These are phyloP conservation scores for Pangasius mekongensis DNA, from an alignment of 2,797 vertebrate species.

Conservation along the genomic window DNA sequence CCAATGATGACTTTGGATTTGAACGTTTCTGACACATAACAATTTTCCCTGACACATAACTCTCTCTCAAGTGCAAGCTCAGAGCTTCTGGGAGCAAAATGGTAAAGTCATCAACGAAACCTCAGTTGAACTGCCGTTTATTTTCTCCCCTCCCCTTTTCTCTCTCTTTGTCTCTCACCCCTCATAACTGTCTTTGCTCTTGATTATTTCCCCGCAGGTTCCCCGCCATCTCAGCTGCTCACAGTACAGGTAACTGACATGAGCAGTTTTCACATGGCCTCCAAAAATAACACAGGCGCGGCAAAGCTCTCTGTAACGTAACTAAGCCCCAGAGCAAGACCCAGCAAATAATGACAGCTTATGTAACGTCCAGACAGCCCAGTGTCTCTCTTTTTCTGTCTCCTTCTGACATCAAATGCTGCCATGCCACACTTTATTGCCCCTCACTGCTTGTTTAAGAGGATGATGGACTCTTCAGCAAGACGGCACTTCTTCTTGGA, in stretches of 20 bases:
- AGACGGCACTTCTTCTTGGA: slow-evolving; percentile 5
- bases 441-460: slow-evolving; percentile 13
- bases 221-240: slow-evolving; percentile 23
- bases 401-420: slow-evolving; percentile 59
- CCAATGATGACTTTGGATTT: slow-evolving; percentile 12
- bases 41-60: slow-evolving; percentile 24
- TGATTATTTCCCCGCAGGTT: slow-evolving; percentile 39
- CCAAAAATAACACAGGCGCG: slow-evolving; percentile 65
- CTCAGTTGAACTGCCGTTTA: slow-evolving; percentile 9
- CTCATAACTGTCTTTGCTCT: slow-evolving; percentile 45
- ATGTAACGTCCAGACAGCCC: slow-evolving; percentile 69
- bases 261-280: slow-evolving; percentile 42
- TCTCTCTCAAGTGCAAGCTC: slow-evolving; percentile 55
- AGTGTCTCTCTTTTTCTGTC: slow-evolving; percentile 25
- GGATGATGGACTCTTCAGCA: slow-evolving; percentile 5
- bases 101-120: slow-evolving; percentile 65
- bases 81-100: slow-evolving; percentile 50
- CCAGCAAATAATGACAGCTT: slow-evolving; percentile 64
- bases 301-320: slow-evolving; percentile 67
- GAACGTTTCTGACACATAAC: slow-evolving; percentile 25
- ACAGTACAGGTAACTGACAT: slow-evolving; percentile 59
- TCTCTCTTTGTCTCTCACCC: neutral
- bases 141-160: slow-evolving; percentile 16
- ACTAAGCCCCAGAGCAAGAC: slow-evolving; percentile 59
- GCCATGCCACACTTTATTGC: slow-evolving; percentile 29